A percentile compares a stretch with the other conserved stretches of the same genome.
Evolutionary conservation across 1,140 invertebrate genomes (phyloP).

Genomic region (Coenobita brevimanus): DNA sequence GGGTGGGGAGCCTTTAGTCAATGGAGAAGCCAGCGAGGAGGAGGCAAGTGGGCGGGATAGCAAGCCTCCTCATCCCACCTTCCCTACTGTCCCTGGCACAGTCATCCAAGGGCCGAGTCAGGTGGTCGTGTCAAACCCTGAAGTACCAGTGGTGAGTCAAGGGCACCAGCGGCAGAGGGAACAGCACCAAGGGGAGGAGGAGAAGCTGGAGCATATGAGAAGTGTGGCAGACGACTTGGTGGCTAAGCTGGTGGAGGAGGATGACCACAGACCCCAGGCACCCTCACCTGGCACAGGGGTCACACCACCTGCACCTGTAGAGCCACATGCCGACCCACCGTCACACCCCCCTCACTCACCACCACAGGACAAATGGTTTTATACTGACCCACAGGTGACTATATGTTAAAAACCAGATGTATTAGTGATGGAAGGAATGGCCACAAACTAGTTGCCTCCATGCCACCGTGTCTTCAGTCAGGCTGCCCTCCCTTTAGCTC

Average conservation of each 20-base stretch:
- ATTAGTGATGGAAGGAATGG: too few species aligned
- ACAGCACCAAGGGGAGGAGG: slow-evolving; percentile 69
- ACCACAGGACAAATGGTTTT: slow-evolving; percentile 71
- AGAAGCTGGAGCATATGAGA: slow-evolving; percentile 76
- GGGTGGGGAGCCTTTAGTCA: background rate
- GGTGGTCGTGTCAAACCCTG: too few species aligned
- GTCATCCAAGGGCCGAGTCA: background rate
- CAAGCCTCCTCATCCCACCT: background rate
- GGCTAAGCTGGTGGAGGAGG: slow-evolving; percentile 83
- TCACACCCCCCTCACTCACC: slow-evolving; percentile 25
- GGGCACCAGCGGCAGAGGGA: background rate
- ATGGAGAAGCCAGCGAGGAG: slow-evolving; percentile 32
- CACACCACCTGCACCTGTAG: too few species aligned
- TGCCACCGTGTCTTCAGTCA: too few species aligned
- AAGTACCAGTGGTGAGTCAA: background rate
- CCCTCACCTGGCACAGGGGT: background rate
- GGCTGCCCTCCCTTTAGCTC: too few species aligned
- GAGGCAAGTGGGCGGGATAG: slow-evolving; percentile 15
- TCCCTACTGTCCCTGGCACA: background rate
- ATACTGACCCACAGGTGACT: slow-evolving; percentile 69
- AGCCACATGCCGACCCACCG: background rate
- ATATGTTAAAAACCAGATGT: too few species aligned
- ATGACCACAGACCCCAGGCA: slow-evolving; percentile 73
- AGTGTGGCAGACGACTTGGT: slow-evolving; percentile 84
- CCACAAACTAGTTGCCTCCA: too few species aligned